Conservation (phyloP, 2,888 invertebrate genomes). For the Troilus luridus region DNA sequence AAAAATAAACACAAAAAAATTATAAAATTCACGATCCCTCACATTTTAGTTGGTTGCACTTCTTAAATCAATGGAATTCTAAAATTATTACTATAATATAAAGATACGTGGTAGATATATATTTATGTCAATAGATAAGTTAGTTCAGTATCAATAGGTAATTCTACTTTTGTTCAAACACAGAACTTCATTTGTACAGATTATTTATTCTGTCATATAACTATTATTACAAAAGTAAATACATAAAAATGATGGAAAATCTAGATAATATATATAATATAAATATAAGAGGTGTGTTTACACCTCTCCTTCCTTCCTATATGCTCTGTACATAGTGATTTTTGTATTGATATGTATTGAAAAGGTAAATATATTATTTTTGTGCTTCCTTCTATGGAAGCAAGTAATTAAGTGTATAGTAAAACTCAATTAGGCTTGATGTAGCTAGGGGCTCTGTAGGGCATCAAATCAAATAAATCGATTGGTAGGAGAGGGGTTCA, state of each 20-base stretch:
- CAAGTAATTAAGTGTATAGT: constrained; percentile 58
- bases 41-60: constrained; percentile 49
- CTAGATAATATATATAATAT: constrained; percentile 59
- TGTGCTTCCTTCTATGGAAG: constrained; percentile 61
- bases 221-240: constrained; percentile 57
- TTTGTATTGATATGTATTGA: constrained; percentile 62
- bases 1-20: constrained; percentile 6
- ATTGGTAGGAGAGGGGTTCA: constrained; percentile 60
- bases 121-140: constrained; percentile 58
- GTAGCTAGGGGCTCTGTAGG: constrained; percentile 61
- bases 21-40: not conserved
- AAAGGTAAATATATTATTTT: constrained; percentile 61
- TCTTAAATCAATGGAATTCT: constrained; percentile 51
- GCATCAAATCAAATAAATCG: constrained; percentile 60
- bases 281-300: constrained; percentile 56
- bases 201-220: constrained; percentile 58
- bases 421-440: constrained; percentile 61
- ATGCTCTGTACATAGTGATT: constrained; percentile 63
- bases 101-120: constrained; percentile 42
- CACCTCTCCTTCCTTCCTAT: constrained; percentile 61
- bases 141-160: constrained; percentile 53
- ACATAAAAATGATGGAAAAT: constrained; percentile 58
- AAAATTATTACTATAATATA: constrained; percentile 53
- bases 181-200: constrained; percentile 58
- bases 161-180: constrained; percentile 46